Conservation (phyloP, 2,888 invertebrate species). For the Mongoloraphidia duomilia region DNA sequence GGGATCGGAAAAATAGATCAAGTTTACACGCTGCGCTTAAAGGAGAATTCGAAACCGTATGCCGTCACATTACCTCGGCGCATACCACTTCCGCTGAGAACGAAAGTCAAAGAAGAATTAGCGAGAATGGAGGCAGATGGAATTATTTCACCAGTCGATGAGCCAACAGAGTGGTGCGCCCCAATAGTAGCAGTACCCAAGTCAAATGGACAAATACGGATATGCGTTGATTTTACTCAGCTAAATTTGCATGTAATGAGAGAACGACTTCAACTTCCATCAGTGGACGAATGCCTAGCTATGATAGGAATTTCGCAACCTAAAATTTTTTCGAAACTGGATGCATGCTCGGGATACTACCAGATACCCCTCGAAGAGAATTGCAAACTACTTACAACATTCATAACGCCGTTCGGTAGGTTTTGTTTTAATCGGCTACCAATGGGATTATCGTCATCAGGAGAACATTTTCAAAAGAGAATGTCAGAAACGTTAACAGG, state of each 20-base stretch:
- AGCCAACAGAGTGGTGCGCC: constrained; percentile 8
- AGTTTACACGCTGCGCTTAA: neutral
- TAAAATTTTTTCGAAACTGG: neutral
- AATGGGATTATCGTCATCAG: neutral
- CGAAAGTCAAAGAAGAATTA: neutral
- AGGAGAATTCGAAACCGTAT: neutral
- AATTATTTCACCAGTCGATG: constrained; percentile 8
- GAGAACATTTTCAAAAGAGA: constrained; percentile 1
- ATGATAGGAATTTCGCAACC: neutral
- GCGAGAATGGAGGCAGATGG: constrained; percentile 1
- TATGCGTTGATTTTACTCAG: too few relatives aligned
- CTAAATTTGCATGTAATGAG: too few relatives aligned
- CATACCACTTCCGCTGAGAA: neutral
- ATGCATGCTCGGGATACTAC: neutral
- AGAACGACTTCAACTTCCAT: too few relatives aligned
- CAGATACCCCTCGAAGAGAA: neutral
- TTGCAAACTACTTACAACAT: neutral
- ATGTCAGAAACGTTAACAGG: neutral
- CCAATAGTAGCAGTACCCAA: constrained; percentile 12
- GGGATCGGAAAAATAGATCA: neutral
- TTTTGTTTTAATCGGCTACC: constrained; percentile 3
- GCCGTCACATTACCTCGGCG: neutral
- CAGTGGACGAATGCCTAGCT: neutral
- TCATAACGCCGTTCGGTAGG: neutral
- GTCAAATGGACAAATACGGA: neutral